phyloP scores from a whole-genome alignment of 2,113 vertebrate species.

The Ictidomys tridecemlineatus region DNA sequence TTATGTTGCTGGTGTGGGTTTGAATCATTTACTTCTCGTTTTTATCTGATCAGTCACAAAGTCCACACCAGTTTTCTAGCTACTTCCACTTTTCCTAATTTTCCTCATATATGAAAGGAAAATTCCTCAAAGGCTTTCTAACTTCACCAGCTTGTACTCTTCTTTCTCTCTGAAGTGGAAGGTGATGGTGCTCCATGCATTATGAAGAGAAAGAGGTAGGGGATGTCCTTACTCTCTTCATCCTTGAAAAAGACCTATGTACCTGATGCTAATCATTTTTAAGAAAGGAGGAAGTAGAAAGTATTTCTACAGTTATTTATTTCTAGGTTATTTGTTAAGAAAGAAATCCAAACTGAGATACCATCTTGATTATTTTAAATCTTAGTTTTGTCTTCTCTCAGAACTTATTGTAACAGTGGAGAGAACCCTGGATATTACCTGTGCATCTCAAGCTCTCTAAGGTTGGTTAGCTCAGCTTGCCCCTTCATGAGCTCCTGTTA shows the following conservation, averaged over 20 bases:
- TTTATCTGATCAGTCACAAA: background rate
- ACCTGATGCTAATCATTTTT: background rate
- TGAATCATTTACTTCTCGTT: background rate
- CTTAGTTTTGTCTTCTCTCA: background rate
- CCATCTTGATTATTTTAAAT: background rate
- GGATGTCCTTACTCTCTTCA: background rate
- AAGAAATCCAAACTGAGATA: background rate
- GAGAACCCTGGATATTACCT: background rate
- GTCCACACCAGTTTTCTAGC: background rate
- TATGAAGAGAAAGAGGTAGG: background rate
- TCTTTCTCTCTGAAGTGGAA: background rate
- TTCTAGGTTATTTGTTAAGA: background rate
- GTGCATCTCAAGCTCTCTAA: background rate
- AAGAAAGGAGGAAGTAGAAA: background rate
- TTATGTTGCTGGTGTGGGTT: background rate
- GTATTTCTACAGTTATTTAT: background rate
- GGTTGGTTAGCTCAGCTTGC: background rate
- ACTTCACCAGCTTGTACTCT: background rate
- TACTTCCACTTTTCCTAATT: background rate
- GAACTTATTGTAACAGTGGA: background rate
- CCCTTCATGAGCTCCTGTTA: background rate
- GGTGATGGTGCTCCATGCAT: background rate
- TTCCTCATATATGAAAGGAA: background rate
- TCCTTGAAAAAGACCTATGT: background rate
- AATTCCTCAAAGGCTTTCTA: background rate